Conservation (phyloP, 2,113 vertebrate species). For the Pomatostomus ruficeps region DNA sequence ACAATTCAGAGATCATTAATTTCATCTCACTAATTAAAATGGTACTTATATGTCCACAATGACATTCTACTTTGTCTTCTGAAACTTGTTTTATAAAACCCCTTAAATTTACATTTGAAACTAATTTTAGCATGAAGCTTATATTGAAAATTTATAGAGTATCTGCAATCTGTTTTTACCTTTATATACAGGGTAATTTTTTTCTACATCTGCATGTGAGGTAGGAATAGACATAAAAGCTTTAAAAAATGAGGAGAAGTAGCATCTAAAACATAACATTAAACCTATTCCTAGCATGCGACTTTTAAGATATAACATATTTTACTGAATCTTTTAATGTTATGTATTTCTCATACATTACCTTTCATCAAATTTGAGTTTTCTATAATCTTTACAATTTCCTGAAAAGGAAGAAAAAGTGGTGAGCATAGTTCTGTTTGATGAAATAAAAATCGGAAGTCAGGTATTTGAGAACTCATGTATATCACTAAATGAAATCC, state of each 20-base stretch:
- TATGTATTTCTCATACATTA: not conserved
- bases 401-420: not conserved
- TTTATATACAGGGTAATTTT: not conserved
- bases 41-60: not conserved
- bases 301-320: not conserved
- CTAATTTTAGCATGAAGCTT: not conserved
- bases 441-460: conserved; percentile 1
- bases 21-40: not conserved
- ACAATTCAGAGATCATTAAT: not conserved
- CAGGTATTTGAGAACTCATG: not conserved
- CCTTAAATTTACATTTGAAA: not conserved
- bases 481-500: not conserved
- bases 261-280: not conserved
- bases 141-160: not conserved
- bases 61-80: not conserved
- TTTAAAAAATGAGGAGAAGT: not conserved
- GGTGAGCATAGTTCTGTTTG: not conserved
- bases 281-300: not conserved
- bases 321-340: not conserved
- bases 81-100: not conserved
- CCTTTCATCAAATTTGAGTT: not conserved
- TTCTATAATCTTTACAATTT: not conserved
- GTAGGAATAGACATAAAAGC: not conserved
- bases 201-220: not conserved
- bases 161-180: not conserved